Base-by-base conservation (phyloP, 2,113 vertebrate species). In the Dromiciops gliroides region DNA sequence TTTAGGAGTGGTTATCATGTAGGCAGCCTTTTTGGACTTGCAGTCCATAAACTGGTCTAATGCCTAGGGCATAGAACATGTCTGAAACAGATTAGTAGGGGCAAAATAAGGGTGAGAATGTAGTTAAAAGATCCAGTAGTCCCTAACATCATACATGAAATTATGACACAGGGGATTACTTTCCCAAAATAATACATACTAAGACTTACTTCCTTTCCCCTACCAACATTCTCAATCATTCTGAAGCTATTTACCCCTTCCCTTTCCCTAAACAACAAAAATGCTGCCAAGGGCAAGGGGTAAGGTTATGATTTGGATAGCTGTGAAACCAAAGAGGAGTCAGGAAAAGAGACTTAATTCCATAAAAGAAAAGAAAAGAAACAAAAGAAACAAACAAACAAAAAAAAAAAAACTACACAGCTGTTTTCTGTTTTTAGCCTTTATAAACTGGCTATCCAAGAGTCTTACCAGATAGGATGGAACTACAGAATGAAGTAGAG, bases 401-500 rank as follows among this genome's bases (percentile, higher is more conserved):
- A 52, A 52, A 51, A 56, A 9, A 89, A 94, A 89, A 67, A 52
- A 9, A 95, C n/a, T n/a, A 7, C 26, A 48, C 8, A 47, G 90
- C 92, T 93, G 11, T 95, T 93, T 96, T 44, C 89, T 51, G 51
- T 50, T 48, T 89, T 91, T 44, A 91, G 93, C 37, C 2, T 4
- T 5, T 51, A 50, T 51, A 88, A 67, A 51, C 4, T 3, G 37
- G 94, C 37, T 90, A 5, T 91, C 95, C 44, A 23, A 0, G 53
- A 51, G 88, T 50, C 89, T 95, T 49, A 19, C 49, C 48, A 47
- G 92, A 44, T 91, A 49, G 90, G 51, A 56, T 49, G 89, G 92
- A 96, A 94, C 47, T 90, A 93, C 75, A 94, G 52, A 97, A 93
- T 90, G 89, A 97, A 96, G 92, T 52, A 26, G 24, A 50, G 25